A percentile compares a stretch with the other conserved stretches of the same genome.
Evolutionary conservation across 2,113 vertebrate species (phyloP).

Genomic region (Periophthalmus modestus): DNA sequence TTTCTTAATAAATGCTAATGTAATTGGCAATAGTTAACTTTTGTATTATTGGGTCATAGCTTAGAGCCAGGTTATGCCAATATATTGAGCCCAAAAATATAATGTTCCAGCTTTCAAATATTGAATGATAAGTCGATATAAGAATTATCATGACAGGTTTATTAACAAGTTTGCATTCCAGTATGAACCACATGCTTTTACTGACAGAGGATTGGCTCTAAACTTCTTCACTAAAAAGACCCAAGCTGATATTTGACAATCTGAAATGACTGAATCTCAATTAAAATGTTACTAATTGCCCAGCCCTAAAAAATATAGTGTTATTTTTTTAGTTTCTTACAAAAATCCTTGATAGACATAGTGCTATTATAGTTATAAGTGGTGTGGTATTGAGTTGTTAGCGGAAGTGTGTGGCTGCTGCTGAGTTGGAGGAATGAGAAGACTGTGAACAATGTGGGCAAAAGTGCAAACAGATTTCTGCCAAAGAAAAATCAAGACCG

Average conservation of each 20-base stretch:
- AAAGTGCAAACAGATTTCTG: slow-evolving; percentile 26
- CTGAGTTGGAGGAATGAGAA: slow-evolving; percentile 18
- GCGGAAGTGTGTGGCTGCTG: neutral
- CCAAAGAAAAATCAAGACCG: neutral
- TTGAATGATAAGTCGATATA: no score
- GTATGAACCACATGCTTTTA: neutral
- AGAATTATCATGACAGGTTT: no score
- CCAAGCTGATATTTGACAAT: no score
- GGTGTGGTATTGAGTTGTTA: neutral
- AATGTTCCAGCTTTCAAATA: no score
- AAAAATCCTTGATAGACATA: neutral
- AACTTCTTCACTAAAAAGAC: neutral
- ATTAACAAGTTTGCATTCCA: no score
- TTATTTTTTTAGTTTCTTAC: neutral
- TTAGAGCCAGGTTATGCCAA: no score
- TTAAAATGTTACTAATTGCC: neutral
- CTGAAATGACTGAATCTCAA: neutral
- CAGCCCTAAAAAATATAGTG: neutral
- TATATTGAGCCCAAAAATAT: no score
- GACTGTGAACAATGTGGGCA: slow-evolving; percentile 15
- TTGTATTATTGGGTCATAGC: no score
- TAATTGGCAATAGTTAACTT: no score
- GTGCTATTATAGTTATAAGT: neutral
- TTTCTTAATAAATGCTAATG: no score
- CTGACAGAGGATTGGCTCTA: neutral